phyloP scores from a whole-genome alignment of 1,140 invertebrate species.

The Drosophila athabasca region DNA sequence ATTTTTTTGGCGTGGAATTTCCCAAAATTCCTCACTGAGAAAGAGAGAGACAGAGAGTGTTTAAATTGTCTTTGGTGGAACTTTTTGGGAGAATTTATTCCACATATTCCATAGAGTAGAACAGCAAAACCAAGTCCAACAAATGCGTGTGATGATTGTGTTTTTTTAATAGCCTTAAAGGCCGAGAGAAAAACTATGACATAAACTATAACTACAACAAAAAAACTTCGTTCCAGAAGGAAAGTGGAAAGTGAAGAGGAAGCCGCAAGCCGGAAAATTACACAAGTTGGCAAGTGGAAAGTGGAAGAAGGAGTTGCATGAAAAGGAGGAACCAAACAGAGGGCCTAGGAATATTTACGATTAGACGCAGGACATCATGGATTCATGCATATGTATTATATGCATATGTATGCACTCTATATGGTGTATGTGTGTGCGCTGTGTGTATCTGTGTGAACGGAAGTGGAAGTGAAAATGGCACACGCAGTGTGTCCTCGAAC shows the following conservation, averaged over 20 bases:
- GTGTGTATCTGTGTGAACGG: constrained; percentile 32
- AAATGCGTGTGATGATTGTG: too few relatives aligned
- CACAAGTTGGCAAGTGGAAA: constrained; percentile 27
- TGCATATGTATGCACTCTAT: constrained; percentile 31
- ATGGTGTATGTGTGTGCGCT: constrained; percentile 9
- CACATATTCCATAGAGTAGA: too few relatives aligned
- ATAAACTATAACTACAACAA: constrained; percentile 24
- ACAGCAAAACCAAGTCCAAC: too few relatives aligned
- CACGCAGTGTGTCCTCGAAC: constrained; percentile 57
- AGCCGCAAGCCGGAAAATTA: constrained; percentile 48
- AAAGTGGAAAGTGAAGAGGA: constrained; percentile 20
- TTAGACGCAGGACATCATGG: constrained; percentile 42
- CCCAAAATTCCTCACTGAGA: too few relatives aligned
- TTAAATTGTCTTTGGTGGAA: too few relatives aligned
- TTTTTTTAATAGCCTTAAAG: too few relatives aligned
- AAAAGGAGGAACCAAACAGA: constrained; percentile 7
- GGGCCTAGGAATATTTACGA: constrained; percentile 59
- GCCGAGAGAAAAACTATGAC: neutral
- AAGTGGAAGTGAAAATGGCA: constrained; percentile 64
- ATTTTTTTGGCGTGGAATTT: too few relatives aligned
- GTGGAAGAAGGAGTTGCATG: neutral
- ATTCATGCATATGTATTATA: constrained; percentile 41
- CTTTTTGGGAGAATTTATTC: too few relatives aligned
- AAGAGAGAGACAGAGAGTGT: too few relatives aligned
- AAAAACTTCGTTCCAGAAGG: neutral